Evolutionary conservation across 2,113 vertebrate species (phyloP), one percentile per base, ranked within the genome.

Genomic region (Struthio camelus): DNA sequence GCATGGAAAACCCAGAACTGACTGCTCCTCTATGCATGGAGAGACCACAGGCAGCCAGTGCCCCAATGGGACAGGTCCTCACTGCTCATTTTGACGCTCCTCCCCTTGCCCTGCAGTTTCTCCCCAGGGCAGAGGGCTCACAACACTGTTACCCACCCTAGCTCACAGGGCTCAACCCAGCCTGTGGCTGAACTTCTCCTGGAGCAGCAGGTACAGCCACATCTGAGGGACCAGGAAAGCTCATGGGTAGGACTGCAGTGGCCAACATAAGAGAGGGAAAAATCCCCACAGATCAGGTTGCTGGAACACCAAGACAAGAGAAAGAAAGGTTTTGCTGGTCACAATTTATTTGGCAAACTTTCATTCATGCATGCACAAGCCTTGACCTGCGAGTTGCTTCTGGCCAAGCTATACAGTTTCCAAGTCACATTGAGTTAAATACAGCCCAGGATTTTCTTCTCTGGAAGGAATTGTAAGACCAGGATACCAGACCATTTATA

Each of bases 1-100:
- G 46, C 6, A 28, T 18, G 8, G 24, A 77, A 78, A 53, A 27
- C 12, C 25, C 64, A 61, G 20, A 59, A 36, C 34, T 5, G 19
- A 4, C 32, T 32, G 44, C 6, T 12, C 1, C 5, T 6, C 22
- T 48, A 8, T 40, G n/a, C 11, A 20, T 0, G 3, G 42, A 42
- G 3, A 50, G 25, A 4, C n/a, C 20, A 34, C 0, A 2, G 34
- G 9, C 69, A 84, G 25, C 28, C 46, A 56, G 22, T 10, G 20
- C 38, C 12, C 0, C 1, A 6, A 16, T 3, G 12, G 53, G 27
- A 15, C 23, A 44, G 14, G n/a, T 8, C 11, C 38, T 15, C 32
- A 17, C 1, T 2, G 4, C 6, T 34, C 9, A 7, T 34, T 27
- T 24, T 14, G 14, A 40, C 1, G 28, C 7, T 19, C 46, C 17